These are phyloP conservation scores for Caenorhabditis remanei DNA, from an alignment of 1,140 invertebrate species.

Conservation along the genomic window DNA sequence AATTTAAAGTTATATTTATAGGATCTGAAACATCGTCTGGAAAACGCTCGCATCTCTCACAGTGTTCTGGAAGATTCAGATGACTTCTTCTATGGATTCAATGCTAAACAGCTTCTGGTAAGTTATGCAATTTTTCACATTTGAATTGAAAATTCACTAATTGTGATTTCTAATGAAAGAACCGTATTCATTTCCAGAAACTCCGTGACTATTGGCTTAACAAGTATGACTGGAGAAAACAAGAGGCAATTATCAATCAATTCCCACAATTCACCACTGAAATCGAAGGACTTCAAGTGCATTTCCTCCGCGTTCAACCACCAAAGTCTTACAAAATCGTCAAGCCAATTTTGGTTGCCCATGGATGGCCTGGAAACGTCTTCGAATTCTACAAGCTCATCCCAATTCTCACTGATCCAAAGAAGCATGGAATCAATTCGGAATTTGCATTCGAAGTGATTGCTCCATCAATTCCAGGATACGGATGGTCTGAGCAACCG, in stretches of 20 bases:
- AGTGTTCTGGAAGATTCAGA: constrained; percentile 82
- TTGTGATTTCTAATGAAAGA: not conserved
- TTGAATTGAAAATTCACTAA: not conserved
- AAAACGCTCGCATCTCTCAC: constrained; percentile 80
- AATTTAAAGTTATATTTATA: constrained; percentile 36
- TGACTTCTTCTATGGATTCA: constrained; percentile 87
- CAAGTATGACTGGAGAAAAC: constrained; percentile 85
- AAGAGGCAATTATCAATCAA: constrained; percentile 83
- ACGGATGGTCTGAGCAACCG: constrained; percentile 86
- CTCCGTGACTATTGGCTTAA: constrained; percentile 83
- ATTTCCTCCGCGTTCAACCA: constrained; percentile 72
- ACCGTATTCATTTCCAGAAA: not conserved
- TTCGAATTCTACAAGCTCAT: constrained; percentile 88
- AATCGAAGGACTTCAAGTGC: constrained; percentile 82
- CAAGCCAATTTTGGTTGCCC: constrained; percentile 84
- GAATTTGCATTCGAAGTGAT: constrained; percentile 86
- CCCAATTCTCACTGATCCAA: constrained; percentile 82
- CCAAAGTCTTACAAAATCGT: constrained; percentile 71
- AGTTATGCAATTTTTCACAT: constrained; percentile 79
- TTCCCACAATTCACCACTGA: constrained; percentile 84
- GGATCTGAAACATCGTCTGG: constrained; percentile 82
- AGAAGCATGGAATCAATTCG: constrained; percentile 69
- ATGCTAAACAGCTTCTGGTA: constrained; percentile 83
- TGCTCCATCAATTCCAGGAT: constrained; percentile 86
- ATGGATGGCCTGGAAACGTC: constrained; percentile 92